These are phyloP conservation scores for Seladonia tumulorum DNA, from an alignment of 2,888 invertebrate species.

Conservation along the genomic window DNA sequence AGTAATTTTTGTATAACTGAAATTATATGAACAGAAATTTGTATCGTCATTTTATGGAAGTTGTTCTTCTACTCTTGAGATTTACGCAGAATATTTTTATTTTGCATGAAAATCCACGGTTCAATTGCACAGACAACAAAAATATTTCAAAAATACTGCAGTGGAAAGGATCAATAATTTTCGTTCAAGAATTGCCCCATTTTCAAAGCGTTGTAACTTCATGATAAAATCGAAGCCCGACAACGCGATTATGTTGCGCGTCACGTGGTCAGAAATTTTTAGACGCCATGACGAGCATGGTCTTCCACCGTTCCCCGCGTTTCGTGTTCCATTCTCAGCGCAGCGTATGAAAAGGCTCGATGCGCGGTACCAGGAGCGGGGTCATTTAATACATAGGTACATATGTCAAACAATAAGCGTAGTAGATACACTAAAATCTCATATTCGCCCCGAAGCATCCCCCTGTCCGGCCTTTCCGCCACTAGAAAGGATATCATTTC, in stretches of 20 bases:
- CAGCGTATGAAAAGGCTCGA: slow-evolving; percentile 60
- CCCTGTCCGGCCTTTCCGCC: slow-evolving; percentile 35
- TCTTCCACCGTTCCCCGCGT: slow-evolving; percentile 54
- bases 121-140: too few species aligned
- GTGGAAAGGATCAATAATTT: too few species aligned
- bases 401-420: slow-evolving; percentile 59
- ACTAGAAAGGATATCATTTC: slow-evolving; percentile 57
- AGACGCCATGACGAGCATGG: slow-evolving; percentile 26
- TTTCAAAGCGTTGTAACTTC: too few species aligned
- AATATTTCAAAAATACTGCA: too few species aligned
- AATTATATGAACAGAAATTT: too few species aligned
- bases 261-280: neutral
- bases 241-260: neutral
- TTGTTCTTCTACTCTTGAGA: too few species aligned
- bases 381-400: slow-evolving; percentile 65
- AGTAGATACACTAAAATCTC: slow-evolving; percentile 65
- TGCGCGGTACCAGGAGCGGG: slow-evolving; percentile 24
- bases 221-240: neutral
- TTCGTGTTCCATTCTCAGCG: slow-evolving; percentile 49
- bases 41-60: too few species aligned
- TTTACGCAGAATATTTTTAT: too few species aligned
- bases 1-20: too few species aligned
- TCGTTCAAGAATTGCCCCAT: too few species aligned
- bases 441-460: slow-evolving; percentile 57
- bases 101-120: too few species aligned